These are phyloP conservation scores for Australoheros facetus DNA, from an alignment of 2,797 vertebrate species.

Conservation along the genomic window DNA sequence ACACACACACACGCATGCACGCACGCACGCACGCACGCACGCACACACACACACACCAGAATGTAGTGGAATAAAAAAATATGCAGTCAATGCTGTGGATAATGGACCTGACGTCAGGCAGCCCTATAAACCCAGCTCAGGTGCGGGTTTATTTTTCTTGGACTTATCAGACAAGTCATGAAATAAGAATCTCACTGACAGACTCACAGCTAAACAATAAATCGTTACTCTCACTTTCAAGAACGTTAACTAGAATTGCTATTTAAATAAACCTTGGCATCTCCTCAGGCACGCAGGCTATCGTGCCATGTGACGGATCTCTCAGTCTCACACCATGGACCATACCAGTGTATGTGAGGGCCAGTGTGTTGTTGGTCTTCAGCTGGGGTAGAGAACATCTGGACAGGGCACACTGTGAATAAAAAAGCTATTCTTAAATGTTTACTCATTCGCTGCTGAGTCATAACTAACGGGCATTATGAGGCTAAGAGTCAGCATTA, in stretches of 20 bases:
- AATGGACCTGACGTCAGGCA: constrained; percentile 76
- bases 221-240: constrained; percentile 74
- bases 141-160: constrained; percentile 82
- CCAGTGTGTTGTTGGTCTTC: background rate
- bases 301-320: constrained; percentile 59
- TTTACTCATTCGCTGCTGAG: constrained; percentile 53
- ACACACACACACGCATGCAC: background rate
- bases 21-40: constrained; percentile 9
- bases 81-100: constrained; percentile 60
- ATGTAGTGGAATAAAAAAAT: constrained; percentile 58
- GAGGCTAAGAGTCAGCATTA: constrained; percentile 46
- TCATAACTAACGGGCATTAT: constrained; percentile 53
- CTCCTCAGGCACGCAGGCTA: constrained; percentile 47
- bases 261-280: constrained; percentile 81
- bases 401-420: constrained; percentile 46
- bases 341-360: constrained; percentile 9
- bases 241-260: constrained; percentile 75
- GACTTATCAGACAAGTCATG: constrained; percentile 74
- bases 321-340: constrained; percentile 17
- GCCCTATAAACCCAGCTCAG: constrained; percentile 77
- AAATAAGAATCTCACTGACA: constrained; percentile 77
- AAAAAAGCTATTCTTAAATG: constrained; percentile 21
- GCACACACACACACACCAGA: background rate
- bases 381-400: constrained; percentile 54
- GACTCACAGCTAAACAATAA: constrained; percentile 69